Base-by-base conservation (phyloP, 2,888 invertebrate genomes). In the Cheilosia variabilis region DNA sequence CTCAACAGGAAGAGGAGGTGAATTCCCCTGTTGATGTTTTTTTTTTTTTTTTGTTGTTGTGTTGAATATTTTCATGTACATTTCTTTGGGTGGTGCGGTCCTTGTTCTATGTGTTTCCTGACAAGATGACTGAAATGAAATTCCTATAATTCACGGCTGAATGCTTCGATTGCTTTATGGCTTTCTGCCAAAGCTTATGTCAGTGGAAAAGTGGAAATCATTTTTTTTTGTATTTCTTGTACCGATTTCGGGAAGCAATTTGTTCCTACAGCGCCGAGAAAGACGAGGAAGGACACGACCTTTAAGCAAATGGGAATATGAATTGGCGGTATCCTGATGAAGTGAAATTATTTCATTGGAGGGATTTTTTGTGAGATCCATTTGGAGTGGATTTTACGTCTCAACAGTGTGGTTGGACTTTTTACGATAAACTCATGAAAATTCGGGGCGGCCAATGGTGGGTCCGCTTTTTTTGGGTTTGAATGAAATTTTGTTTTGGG, bases 131-230 rank as follows among this genome's bases (percentile, higher is more conserved):
- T 71, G 75, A 78, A 84, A 84, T 80, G 80, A 71, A 80, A 84
- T 84, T 84, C 75, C 84, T 80, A 84, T 84, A 84, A 80, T 80
- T 84, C 75, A 84, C 75, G 80, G 80, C 80, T 84, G 84, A 84
- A 84, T 75, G 84, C 84, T 80, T 84, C 84, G 84, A 80, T 80
- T 84, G 75, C 80, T 84, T 84, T 84, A 84, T 80, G 84, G 84
- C 75, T 80, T 84, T 75, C 65, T 80, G 80, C 80, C 83, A 79
- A 79, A 65, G 65, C 63, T 63, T 50, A 78, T 78, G 65, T 73
- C 78, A 66, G 69, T 79, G 52, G 79, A 73, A 79, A 22, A 22
- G 22, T 22, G 22, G 22, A 22, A 22, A 79, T 68, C 50, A 77
- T 68, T 60, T 62, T 43, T 37, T 1, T 45, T 37, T 60, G n/a